Evolutionary conservation across 2,888 invertebrate genomes (phyloP).

Genomic region (Ryuthela nishihirai): DNA sequence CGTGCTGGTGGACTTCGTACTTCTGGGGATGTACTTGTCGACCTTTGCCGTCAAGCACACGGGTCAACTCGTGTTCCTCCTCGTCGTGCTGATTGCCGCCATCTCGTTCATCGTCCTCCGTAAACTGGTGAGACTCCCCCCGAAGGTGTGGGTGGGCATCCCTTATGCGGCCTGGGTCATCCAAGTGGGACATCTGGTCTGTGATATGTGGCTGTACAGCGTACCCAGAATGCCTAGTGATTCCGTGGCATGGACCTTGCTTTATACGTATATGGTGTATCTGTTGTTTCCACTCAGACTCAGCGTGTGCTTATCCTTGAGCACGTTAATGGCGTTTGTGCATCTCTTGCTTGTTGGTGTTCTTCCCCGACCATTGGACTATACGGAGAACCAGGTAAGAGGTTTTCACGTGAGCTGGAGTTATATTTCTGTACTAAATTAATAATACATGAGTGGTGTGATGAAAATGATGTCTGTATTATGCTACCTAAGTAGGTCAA

Average conservation of each 20-base stretch:
- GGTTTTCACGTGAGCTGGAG: background rate
- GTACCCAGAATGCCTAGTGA: constrained; percentile 59
- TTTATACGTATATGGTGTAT: constrained; percentile 68
- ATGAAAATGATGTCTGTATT: background rate
- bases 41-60: constrained; percentile 9
- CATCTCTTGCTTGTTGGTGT: constrained; percentile 35
- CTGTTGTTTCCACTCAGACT: constrained; percentile 68
- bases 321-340: constrained; percentile 38
- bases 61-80: constrained; percentile 7
- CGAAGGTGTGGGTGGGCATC: constrained; percentile 43
- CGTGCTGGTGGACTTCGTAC: constrained; percentile 38
- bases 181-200: constrained; percentile 57
- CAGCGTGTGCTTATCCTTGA: constrained; percentile 47
- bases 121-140: constrained; percentile 19
- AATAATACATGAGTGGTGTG: background rate
- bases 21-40: constrained; percentile 29
- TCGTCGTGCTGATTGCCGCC: constrained; percentile 53
- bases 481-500: background rate
- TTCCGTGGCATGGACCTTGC: constrained; percentile 66
- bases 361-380: constrained; percentile 26
- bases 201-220: constrained; percentile 55
- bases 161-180: constrained; percentile 46
- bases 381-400: constrained; percentile 30
- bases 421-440: background rate
- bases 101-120: constrained; percentile 60